phyloP scores from a whole-genome alignment of 1,140 invertebrate species.

The Archivesica marissinica region DNA sequence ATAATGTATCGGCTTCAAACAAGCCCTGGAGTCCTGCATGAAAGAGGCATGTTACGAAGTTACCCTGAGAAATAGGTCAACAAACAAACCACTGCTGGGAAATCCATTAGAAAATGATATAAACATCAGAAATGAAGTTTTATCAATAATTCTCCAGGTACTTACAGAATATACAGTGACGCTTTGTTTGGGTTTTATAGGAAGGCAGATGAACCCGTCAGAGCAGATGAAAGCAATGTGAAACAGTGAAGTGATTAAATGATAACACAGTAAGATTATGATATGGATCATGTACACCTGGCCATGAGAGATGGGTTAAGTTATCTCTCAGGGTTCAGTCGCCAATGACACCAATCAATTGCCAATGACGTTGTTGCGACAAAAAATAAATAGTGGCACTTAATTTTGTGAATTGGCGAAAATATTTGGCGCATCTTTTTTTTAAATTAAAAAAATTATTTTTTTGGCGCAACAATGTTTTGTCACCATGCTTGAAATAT shows the following conservation, averaged over 20 bases:
- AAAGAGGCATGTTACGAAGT: neutral
- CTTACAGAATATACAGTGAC: neutral
- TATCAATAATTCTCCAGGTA: neutral
- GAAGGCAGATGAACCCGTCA: neutral
- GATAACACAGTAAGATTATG: neutral
- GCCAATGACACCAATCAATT: too few relatives aligned
- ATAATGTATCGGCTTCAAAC: too few relatives aligned
- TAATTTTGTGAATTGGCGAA: too few relatives aligned
- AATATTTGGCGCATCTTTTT: too few relatives aligned
- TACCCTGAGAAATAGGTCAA: constrained; percentile 22
- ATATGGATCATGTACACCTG: constrained; percentile 21
- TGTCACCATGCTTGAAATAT: too few relatives aligned
- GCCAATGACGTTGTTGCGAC: too few relatives aligned
- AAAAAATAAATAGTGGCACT: too few relatives aligned
- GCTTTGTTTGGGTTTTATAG: constrained; percentile 2
- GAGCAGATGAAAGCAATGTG: neutral
- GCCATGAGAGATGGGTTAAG: neutral
- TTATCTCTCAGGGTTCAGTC: neutral
- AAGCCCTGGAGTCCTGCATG: too few relatives aligned
- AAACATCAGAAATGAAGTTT: neutral
- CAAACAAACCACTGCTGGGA: neutral
- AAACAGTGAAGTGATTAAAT: constrained; percentile 22
- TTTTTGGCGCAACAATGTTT: too few relatives aligned
- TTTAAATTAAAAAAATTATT: too few relatives aligned
- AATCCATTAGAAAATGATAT: constrained; percentile 10